Evolutionary conservation across 1,140 invertebrate species (phyloP).

Genomic region (Drosophila parabipectinata): DNA sequence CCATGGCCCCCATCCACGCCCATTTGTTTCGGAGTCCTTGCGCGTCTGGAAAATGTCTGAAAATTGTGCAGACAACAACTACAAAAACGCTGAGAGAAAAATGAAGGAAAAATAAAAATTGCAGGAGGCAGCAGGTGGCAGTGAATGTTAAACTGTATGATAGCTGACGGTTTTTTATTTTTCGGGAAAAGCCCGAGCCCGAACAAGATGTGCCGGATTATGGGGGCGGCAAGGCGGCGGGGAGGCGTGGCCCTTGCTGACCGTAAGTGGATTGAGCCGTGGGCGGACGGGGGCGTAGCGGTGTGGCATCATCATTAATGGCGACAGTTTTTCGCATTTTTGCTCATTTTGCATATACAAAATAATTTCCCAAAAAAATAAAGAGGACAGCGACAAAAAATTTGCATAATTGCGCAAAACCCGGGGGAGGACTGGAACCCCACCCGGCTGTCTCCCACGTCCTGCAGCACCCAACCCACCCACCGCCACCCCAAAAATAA

Average conservation of each 20-base stretch:
- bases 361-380: slow-evolving; percentile 59
- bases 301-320: slow-evolving; percentile 58
- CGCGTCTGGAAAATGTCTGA: slow-evolving; percentile 81
- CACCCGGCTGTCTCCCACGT: not conserved
- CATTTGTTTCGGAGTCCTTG: slow-evolving; percentile 57
- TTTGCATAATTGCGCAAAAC: slow-evolving; percentile 62
- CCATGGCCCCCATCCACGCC: slow-evolving; percentile 2
- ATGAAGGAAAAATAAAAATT: no score
- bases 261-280: slow-evolving; percentile 52
- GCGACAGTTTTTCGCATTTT: slow-evolving; percentile 59
- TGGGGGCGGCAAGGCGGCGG: slow-evolving; percentile 10
- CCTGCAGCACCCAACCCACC: not conserved
- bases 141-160: slow-evolving; percentile 63
- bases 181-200: not conserved
- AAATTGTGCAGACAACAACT: slow-evolving; percentile 75
- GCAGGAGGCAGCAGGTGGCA: slow-evolving; percentile 50
- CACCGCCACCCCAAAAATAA: slow-evolving; percentile 43
- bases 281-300: slow-evolving; percentile 11
- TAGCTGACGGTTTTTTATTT: slow-evolving; percentile 37
- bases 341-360: slow-evolving; percentile 46
- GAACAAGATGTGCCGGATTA: not conserved
- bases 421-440: not conserved
- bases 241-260: slow-evolving; percentile 52
- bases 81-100: slow-evolving; percentile 17
- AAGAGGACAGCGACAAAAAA: slow-evolving; percentile 30